These are phyloP conservation scores for Scleropages formosus DNA, from an alignment of 2,797 vertebrate species.

Conservation along the genomic window DNA sequence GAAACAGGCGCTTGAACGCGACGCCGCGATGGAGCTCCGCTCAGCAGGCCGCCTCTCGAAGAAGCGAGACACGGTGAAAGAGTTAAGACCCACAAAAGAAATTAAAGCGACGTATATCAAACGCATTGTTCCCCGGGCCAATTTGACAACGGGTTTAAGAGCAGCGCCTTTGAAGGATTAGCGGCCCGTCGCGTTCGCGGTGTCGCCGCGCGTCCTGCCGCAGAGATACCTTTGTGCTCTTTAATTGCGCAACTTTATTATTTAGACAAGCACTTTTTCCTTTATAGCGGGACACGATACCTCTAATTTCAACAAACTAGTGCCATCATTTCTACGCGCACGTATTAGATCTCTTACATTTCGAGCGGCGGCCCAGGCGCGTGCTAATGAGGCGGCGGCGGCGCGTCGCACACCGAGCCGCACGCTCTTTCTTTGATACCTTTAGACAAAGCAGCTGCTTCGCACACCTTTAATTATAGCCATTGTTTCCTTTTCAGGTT, in stretches of 20 bases:
- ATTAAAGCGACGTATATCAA: constrained; percentile 24
- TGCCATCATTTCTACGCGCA: neutral
- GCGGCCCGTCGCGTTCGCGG: neutral
- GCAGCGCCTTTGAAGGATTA: constrained; percentile 32
- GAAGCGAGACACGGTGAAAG: neutral
- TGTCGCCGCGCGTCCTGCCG: constrained; percentile 2
- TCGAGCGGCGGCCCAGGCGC: constrained; percentile 26
- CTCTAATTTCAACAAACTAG: neutral
- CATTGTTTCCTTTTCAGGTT: constrained; percentile 31
- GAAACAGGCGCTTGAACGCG: constrained; percentile 5
- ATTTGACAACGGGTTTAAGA: constrained; percentile 23
- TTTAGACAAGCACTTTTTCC: neutral
- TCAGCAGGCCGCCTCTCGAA: neutral
- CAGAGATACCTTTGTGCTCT: constrained; percentile 26
- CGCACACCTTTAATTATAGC: constrained; percentile 30
- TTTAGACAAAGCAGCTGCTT: constrained; percentile 29
- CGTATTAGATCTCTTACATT: neutral
- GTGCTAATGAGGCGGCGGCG: constrained; percentile 21
- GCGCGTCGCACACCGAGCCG: constrained; percentile 7
- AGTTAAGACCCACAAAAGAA: constrained; percentile 23
- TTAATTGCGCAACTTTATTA: constrained; percentile 8
- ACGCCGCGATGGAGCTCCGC: constrained; percentile 3
- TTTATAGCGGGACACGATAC: constrained; percentile 3
- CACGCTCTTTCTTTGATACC: constrained; percentile 29
- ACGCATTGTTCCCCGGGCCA: constrained; percentile 2